Evolutionary conservation across 2,888 invertebrate species (phyloP).

Genomic region (Byasa hedistus): DNA sequence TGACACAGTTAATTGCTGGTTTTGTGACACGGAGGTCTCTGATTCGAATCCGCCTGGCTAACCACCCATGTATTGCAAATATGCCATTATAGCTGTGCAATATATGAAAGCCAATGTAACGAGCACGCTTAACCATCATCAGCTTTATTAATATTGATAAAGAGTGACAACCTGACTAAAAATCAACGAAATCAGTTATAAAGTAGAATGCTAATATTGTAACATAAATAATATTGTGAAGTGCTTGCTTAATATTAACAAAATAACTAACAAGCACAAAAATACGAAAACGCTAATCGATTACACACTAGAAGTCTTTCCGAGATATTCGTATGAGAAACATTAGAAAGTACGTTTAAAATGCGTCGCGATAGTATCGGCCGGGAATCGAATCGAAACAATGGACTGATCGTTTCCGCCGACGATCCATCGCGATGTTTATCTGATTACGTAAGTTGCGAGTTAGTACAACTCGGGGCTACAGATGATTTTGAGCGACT

Average conservation of each 20-base stretch:
- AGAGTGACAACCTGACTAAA: too few species aligned
- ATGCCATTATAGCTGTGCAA: too few species aligned
- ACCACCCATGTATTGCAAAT: too few species aligned
- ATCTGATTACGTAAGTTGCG: slow-evolving; percentile 35
- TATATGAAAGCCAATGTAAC: too few species aligned
- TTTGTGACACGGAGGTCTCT: too few species aligned
- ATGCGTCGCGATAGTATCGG: slow-evolving; percentile 34
- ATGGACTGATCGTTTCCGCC: slow-evolving; percentile 40
- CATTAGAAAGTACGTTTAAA: slow-evolving; percentile 39
- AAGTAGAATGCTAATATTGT: too few species aligned
- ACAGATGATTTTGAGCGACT: background rate
- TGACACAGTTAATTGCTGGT: too few species aligned
- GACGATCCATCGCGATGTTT: slow-evolving; percentile 31
- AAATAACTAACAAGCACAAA: background rate
- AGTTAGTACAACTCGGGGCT: slow-evolving; percentile 11
- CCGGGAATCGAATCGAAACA: slow-evolving; percentile 38
- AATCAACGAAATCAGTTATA: too few species aligned
- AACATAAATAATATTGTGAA: too few species aligned
- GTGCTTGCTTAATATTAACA: background rate
- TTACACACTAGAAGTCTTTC: slow-evolving; percentile 5
- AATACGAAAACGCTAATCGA: background rate
- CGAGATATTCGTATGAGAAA: slow-evolving; percentile 33
- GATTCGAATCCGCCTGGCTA: too few species aligned
- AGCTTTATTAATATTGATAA: too few species aligned
- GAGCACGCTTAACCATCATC: too few species aligned